A percentile compares a stretch with the other conserved stretches of the same genome.
phyloP scores from a whole-genome alignment of 1,140 invertebrate species.

The Drosophila elegans region DNA sequence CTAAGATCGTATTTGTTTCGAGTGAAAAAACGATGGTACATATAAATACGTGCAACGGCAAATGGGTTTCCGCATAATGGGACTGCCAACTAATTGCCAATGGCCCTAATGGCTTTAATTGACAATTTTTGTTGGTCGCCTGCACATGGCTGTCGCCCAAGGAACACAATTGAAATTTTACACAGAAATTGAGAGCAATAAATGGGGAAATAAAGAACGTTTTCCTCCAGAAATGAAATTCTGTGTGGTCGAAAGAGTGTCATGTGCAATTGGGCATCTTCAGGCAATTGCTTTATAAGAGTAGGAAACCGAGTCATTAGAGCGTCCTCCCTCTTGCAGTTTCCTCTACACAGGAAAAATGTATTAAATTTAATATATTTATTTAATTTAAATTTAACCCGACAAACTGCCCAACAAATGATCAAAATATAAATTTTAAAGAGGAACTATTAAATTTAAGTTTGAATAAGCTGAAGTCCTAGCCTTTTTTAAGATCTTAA shows the following conservation, averaged over 20 bases:
- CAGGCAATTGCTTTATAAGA: constrained; percentile 34
- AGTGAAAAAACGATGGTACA: constrained; percentile 9
- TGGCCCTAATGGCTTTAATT: constrained; percentile 68
- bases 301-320: constrained; percentile 44
- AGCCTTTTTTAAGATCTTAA: background rate
- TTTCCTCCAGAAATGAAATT: constrained; percentile 26
- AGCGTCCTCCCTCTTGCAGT: constrained; percentile 13
- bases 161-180: constrained; percentile 28
- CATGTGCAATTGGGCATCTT: constrained; percentile 42
- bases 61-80: constrained; percentile 56
- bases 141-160: constrained; percentile 23
- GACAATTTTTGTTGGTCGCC: constrained; percentile 47
- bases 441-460: too few relatives aligned
- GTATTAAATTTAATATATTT: too few relatives aligned
- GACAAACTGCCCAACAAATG: too few relatives aligned
- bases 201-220: constrained; percentile 15
- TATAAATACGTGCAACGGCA: constrained; percentile 27
- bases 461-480: too few relatives aligned
- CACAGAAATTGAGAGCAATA: constrained; percentile 39
- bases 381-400: too few relatives aligned
- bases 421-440: too few relatives aligned
- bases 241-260: constrained; percentile 32
- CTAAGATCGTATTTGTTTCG: constrained; percentile 11
- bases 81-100: constrained; percentile 60
- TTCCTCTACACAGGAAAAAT: background rate